A percentile compares a stretch with the other conserved stretches of the same genome.
These are phyloP conservation scores for Zaprionus bogoriensis DNA, from an alignment of 2,888 invertebrate genomes.

Conservation along the genomic window DNA sequence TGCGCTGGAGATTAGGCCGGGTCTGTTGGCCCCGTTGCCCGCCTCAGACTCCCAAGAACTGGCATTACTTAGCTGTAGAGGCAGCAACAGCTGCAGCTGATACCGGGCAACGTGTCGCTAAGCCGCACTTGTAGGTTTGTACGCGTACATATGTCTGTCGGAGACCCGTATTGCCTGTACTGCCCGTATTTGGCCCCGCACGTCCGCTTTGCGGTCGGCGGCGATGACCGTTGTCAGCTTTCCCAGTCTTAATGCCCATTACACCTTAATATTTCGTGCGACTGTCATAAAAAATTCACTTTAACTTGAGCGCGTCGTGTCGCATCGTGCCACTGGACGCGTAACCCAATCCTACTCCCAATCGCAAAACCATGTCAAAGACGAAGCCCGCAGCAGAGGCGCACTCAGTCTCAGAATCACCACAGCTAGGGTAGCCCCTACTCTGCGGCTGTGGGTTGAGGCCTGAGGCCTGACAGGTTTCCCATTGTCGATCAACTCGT, in stretches of 20 bases:
- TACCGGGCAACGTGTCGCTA: conserved; percentile 52
- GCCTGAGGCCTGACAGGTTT: neutral
- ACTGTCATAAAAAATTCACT: conserved; percentile 72
- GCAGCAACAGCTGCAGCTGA: no score
- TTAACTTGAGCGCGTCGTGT: conserved; percentile 52
- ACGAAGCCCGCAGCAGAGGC: no score
- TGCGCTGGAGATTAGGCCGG: conserved; percentile 60
- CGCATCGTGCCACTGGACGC: conserved; percentile 30
- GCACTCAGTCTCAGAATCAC: no score
- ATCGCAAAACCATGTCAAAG: conserved; percentile 12
- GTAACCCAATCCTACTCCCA: conserved; percentile 68
- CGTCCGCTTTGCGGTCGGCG: conserved; percentile 32
- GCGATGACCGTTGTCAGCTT: conserved; percentile 57
- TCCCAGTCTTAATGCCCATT: conserved; percentile 61
- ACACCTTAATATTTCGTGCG: conserved; percentile 73
- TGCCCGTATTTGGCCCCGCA: no score
- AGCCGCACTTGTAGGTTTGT: conserved; percentile 74
- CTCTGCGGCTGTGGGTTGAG: no score
- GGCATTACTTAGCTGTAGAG: conserved; percentile 34
- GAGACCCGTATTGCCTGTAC: no score
- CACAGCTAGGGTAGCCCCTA: no score
- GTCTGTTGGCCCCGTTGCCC: conserved; percentile 7
- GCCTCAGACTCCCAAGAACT: conserved; percentile 16
- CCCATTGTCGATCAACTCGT: conserved; percentile 48
- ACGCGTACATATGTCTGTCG: no score